These are phyloP conservation scores for Parnassius smintheus DNA, from an alignment of 2,888 invertebrate species.

Conservation along the genomic window DNA sequence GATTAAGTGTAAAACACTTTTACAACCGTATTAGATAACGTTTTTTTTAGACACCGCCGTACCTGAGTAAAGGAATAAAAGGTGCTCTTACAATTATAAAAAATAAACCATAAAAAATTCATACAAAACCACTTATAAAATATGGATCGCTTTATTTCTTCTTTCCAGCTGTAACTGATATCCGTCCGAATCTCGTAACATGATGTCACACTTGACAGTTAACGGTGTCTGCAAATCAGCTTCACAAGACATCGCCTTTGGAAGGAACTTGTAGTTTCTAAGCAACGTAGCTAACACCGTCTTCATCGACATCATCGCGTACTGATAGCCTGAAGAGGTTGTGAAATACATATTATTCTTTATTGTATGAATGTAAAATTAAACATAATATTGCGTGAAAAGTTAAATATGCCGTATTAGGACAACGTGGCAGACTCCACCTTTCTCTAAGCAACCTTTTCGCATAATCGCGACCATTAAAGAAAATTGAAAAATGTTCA, in stretches of 20 bases:
- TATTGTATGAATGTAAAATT: not conserved
- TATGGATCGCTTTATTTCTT: not conserved
- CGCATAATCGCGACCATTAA: too few relatives aligned
- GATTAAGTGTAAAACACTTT: too few relatives aligned
- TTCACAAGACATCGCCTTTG: conserved; percentile 9
- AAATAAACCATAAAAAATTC: too few relatives aligned
- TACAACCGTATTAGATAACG: too few relatives aligned
- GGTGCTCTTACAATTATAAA: too few relatives aligned
- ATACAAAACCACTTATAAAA: too few relatives aligned
- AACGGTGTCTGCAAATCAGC: conserved; percentile 28
- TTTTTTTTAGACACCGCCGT: too few relatives aligned
- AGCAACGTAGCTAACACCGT: conserved; percentile 41
- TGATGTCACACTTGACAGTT: conserved; percentile 39
- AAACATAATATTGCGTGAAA: not conserved
- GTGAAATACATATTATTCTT: not conserved
- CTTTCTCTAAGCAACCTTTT: too few relatives aligned
- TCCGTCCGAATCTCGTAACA: conserved; percentile 42
- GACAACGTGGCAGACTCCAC: too few relatives aligned
- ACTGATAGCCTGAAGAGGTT: conserved; percentile 37
- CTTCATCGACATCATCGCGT: conserved; percentile 42
- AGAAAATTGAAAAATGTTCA: too few relatives aligned
- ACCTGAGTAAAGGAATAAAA: too few relatives aligned
- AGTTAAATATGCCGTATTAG: not conserved
- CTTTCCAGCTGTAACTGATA: conserved; percentile 37
- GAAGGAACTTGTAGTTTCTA: conserved; percentile 36